Evolutionary conservation across 1,140 invertebrate species (phyloP), one percentile per base, ranked within the genome.

Genomic region (Pseudomyrmex concolor): DNA sequence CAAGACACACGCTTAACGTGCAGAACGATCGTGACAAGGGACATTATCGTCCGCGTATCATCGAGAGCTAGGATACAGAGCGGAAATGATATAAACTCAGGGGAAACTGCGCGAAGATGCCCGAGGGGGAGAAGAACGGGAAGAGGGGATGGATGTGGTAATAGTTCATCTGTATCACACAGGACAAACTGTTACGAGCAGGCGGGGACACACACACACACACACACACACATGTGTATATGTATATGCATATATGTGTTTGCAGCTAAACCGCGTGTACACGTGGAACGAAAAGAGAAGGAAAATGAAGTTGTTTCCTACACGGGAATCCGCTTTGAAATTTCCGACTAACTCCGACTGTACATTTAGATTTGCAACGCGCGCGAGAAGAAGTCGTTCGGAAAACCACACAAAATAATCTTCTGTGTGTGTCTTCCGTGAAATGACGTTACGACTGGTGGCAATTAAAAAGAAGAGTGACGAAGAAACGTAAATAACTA

Each of bases 241-340:
- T 34, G 5, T 34, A 34, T 34, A 34, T 34, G 5, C 34, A 34
- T 34, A 34, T 34, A 34, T 7, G 34, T 34, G 34, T 34, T 5
- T 51, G 66, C 59, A 70, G 19, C 68, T 76, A 66, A 72, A 57
- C 77, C 67, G 34, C 63, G 74, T 83, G 34, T 34, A 34, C 34
- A 7, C 51, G 66, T 12, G 22, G 22, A 34, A 59, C 63, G 74
- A 90, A 85, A 90, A 91, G 85, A 88, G 73, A 57, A 48, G 82
- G 86, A 67, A 87, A 91, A 91, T 87, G 84, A 86, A 88, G 83
- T 87, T 89, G 87, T 86, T 83, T 67, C 83, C 86, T 77, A 78
- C 71, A 86, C 72, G 81, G 15, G 74, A 87, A 86, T 85, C 84
- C 86, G 66, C 66, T 87, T 70, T 17, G 77, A 87, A 84, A 88